Conservation (phyloP, 2,113 vertebrate genomes). For the Acrocephalus arundinaceus region DNA sequence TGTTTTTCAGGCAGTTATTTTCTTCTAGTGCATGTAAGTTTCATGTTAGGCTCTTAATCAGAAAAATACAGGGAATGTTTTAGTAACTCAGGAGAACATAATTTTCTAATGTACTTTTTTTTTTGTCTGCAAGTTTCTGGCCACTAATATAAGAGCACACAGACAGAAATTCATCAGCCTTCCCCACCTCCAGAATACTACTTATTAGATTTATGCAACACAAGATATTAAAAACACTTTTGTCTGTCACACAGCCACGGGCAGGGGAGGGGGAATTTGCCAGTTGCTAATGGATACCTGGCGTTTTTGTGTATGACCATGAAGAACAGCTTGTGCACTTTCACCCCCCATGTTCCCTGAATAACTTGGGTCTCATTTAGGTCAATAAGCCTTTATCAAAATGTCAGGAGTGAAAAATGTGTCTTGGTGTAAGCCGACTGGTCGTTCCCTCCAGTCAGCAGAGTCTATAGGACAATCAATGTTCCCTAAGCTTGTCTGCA, state of each 20-base stretch:
- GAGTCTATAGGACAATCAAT: conserved; percentile 66
- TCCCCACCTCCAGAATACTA: not conserved
- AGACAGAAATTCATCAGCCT: conserved; percentile 1
- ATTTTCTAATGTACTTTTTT: not conserved
- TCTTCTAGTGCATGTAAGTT: not conserved
- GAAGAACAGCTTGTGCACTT: conserved; percentile 76
- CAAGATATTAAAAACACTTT: conserved; percentile 63
- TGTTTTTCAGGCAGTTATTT: not conserved
- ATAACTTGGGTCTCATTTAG: conserved; percentile 73
- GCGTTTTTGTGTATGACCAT: conserved; percentile 69
- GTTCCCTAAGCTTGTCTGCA: conserved; percentile 67
- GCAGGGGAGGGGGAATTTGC: conserved; percentile 60
- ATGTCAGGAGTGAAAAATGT: conserved; percentile 77
- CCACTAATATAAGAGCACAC: not conserved
- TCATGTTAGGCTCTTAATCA: not conserved
- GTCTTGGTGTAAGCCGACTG: conserved; percentile 73
- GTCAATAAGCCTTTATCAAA: conserved; percentile 75
- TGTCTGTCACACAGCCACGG: conserved; percentile 54
- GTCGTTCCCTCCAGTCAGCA: conserved; percentile 58
- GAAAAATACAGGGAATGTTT: not conserved
- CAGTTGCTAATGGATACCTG: conserved; percentile 75
- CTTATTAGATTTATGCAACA: conserved; percentile 25
- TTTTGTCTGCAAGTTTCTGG: not conserved
- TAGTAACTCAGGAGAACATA: not conserved
- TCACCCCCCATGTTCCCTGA: conserved; percentile 70